phyloP scores from a whole-genome alignment of 2,888 invertebrate species.

The Podabrus alpinus region DNA sequence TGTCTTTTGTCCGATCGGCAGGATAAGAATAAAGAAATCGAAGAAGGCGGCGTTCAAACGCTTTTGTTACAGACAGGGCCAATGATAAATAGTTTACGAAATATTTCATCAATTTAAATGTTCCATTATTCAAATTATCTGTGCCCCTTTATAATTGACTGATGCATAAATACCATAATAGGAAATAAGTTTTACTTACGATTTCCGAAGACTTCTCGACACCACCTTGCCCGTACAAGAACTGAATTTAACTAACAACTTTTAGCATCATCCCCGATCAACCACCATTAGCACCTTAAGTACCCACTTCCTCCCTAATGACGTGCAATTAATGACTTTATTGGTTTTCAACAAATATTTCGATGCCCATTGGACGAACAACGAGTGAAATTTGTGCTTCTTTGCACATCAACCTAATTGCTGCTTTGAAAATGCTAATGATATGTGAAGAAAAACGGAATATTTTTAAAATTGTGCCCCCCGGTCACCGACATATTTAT shows the following conservation, averaged over 20 bases:
- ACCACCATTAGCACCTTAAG: background rate
- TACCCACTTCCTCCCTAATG: background rate
- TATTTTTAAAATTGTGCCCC: background rate
- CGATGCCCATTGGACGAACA: background rate
- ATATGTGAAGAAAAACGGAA: background rate
- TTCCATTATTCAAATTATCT: background rate
- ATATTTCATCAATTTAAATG: slow-evolving; percentile 12
- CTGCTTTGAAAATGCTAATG: background rate
- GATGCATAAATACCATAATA: no score
- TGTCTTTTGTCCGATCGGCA: slow-evolving; percentile 16
- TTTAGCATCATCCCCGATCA: no score
- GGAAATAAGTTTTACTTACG: background rate
- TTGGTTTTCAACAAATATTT: background rate
- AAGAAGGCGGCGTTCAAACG: slow-evolving; percentile 24
- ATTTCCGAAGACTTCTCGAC: background rate
- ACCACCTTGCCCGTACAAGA: background rate
- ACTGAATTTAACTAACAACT: no score
- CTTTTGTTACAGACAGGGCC: slow-evolving; percentile 18
- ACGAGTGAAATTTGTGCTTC: background rate
- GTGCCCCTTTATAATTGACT: background rate
- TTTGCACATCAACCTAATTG: no score
- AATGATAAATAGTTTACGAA: slow-evolving; percentile 25
- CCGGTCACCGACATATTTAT: background rate
- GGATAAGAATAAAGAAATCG: slow-evolving; percentile 28
- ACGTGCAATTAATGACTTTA: background rate